These are phyloP conservation scores for Argyresthia albistria DNA, from an alignment of 2,888 invertebrate genomes.

Conservation along the genomic window DNA sequence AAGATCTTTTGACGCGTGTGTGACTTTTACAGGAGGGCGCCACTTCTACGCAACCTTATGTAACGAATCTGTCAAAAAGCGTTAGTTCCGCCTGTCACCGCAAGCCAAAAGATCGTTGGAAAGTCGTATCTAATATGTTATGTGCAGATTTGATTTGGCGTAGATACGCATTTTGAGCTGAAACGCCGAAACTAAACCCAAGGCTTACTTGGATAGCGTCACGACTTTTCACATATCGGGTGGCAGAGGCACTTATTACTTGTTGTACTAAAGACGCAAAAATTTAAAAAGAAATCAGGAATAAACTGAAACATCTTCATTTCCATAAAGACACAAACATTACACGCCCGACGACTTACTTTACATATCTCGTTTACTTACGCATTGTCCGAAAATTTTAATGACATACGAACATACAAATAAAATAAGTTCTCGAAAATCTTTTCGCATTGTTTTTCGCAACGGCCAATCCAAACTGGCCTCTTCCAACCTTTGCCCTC, in stretches of 20 bases:
- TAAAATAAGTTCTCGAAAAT: conserved; percentile 14
- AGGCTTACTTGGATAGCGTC: not conserved
- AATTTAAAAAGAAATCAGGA: not conserved
- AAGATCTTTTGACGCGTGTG: too few relatives aligned
- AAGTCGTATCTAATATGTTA: too few relatives aligned
- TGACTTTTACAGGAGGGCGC: too few relatives aligned
- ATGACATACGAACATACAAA: conserved; percentile 24
- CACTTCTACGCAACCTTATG: too few relatives aligned
- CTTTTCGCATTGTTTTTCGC: conserved; percentile 34
- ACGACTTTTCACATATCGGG: not conserved
- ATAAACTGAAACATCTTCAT: not conserved
- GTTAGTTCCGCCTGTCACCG: too few relatives aligned
- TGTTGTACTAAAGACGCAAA: not conserved
- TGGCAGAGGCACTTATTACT: not conserved
- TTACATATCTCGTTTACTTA: conserved; percentile 62
- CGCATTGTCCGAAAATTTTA: conserved; percentile 44
- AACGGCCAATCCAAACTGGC: not conserved
- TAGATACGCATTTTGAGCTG: not conserved
- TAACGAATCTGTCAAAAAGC: too few relatives aligned
- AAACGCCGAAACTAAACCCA: not conserved
- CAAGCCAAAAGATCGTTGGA: too few relatives aligned
- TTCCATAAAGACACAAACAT: conserved; percentile 2
- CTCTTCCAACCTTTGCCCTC: not conserved
- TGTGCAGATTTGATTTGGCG: too few relatives aligned
- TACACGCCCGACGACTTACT: conserved; percentile 26